phyloP scores from a whole-genome alignment of 2,888 invertebrate genomes.

The Amphimallon solstitiale region DNA sequence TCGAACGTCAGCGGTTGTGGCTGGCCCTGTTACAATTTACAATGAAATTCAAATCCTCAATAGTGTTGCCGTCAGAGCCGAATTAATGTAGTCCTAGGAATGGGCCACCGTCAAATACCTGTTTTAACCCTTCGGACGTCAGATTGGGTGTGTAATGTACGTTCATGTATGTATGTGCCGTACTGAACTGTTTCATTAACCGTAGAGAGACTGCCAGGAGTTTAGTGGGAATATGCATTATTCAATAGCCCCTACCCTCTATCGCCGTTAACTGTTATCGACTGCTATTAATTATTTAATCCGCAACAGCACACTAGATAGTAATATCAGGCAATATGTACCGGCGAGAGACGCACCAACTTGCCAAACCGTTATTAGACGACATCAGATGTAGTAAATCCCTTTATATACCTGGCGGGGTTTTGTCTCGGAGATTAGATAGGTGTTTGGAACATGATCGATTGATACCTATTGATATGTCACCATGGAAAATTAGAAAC shows the following conservation, averaged over 20 bases:
- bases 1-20: slow-evolving; percentile 25
- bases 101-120: slow-evolving; percentile 47
- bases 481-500: slow-evolving; percentile 11
- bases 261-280: slow-evolving; percentile 46
- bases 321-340: slow-evolving; percentile 23
- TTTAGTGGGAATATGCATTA: slow-evolving; percentile 48
- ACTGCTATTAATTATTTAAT: slow-evolving; percentile 48
- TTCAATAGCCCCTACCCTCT: slow-evolving; percentile 41
- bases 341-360: slow-evolving; percentile 35
- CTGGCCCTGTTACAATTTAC: slow-evolving; percentile 37
- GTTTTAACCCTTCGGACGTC: slow-evolving; percentile 37
- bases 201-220: slow-evolving; percentile 44
- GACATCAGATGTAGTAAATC: slow-evolving; percentile 21
- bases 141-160: slow-evolving; percentile 44
- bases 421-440: slow-evolving; percentile 18
- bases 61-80: slow-evolving; percentile 50
- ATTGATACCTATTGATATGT: slow-evolving; percentile 12
- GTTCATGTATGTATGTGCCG: slow-evolving; percentile 41
- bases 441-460: slow-evolving; percentile 15
- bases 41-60: slow-evolving; percentile 48
- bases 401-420: slow-evolving; percentile 20
- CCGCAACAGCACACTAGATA: slow-evolving; percentile 35
- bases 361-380: slow-evolving; percentile 33
- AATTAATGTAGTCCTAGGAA: slow-evolving; percentile 48
- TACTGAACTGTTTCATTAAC: slow-evolving; percentile 51